Base-by-base conservation (phyloP, 2,113 vertebrate genomes). In the Rattus norvegicus region DNA sequence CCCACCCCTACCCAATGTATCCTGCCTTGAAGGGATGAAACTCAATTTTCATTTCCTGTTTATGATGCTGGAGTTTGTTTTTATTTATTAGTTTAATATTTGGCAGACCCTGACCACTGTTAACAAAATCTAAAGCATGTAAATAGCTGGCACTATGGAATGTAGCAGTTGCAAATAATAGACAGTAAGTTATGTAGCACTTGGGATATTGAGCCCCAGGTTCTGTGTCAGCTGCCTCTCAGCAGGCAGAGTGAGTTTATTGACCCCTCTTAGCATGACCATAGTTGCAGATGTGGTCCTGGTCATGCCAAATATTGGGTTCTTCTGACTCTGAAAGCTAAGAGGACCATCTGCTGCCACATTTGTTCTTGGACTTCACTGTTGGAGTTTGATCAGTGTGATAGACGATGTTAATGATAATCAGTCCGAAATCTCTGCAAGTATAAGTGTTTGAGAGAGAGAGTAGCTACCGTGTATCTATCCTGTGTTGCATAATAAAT, bases 301-400 rank as follows among this genome's bases (percentile, higher is more conserved):
- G 2, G 84, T 39, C 61, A 28, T 85, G 95, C 92, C 97, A 96
- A 36, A 91, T 56, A 83, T 30, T 90, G 95, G 96, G 67, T 89
- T 91, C 93, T 96, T 95, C 83, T 91, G 95, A 96, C 93, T 92
- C 93, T 95, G 95, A 94, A 96, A 95, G 43, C 89, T 61, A 89
- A 87, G 61, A 91, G 83, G 91, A 89, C 97, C 97, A 97, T 97
- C 97, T 97, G 97, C 83, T 95, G 81, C 69, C 63, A 52, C 94
- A 97, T 97, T 96, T 97, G 91, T 94, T 43, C 63, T 97, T 96
- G 67, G 69, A 94, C 26, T 90, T 97, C 91, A n/a, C 77, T 79
- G 81, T 69, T 87, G 79, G 81, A 94, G 90, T 93, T 87, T 83
- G 77, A 91, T 95, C 83, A 96, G n/a, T 75, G 22, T 39, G 72